Evolutionary conservation across 2,797 vertebrate genomes (phyloP), one percentile per base, ranked within the genome.

Genomic region (Chelidonichthys spinosus): DNA sequence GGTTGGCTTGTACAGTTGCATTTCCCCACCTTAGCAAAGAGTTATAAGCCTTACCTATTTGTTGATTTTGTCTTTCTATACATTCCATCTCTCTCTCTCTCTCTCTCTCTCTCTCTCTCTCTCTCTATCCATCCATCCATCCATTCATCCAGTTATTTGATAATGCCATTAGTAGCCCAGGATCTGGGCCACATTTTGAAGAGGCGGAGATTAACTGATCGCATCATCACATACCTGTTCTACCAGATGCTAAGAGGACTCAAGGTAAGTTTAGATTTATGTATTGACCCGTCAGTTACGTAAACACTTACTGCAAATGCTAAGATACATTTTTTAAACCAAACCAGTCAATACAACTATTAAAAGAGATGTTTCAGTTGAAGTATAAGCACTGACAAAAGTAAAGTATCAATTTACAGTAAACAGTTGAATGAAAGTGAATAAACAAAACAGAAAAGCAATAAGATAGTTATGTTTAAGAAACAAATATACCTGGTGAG

Each of bases 181-280:
- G 95, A 96, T 78, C 89, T 96, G 59, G 70, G 92, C 13, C 94
- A 95, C 88, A 94, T 96, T 62, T 94, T 96, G 95, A 96, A 95
- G 86, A 94, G 8, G 69, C 90, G 85, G 69, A 93, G 86, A 50
- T 89, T 96, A 58, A 92, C 85, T 3, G 88, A 92, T 25, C 91
- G 89, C 42, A 90, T 95, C 76, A 92, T 93, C 52, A 87, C 74
- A 13, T 96, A 95, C 74, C 86, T 96, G 47, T 95, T 96, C 80
- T 96, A 96, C 86, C 95, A 96, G 91, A 92, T 96, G 46, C 88
- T 96, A 0, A 86, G 92, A 62, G 95, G 95, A 52, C 93, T 96
- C 53, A 95, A 96, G 93, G 95, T 94, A 52, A 64, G 66, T 56
- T 39, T 18, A 39, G 6, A 7, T 44, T 14, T 10, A 25, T 74